phyloP scores from a whole-genome alignment of 2,888 invertebrate species.

The Thysanoteuthis rhombus region DNA sequence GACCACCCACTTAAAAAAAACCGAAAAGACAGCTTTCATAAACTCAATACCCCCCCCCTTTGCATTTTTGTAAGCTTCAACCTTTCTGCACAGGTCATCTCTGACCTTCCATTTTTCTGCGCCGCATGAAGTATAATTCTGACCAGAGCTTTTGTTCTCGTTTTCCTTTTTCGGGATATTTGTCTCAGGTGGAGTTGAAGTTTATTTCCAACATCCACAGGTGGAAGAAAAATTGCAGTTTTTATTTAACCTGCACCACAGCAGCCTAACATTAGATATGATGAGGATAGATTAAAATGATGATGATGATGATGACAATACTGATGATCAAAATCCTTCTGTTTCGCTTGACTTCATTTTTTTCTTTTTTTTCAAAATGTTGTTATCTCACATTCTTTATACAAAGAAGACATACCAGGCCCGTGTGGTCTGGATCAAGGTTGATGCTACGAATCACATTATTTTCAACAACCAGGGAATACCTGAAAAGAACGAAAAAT shows the following conservation, averaged over 20 bases:
- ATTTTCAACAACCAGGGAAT: constrained; percentile 90
- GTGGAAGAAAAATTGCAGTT: not conserved
- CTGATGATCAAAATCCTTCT: not conserved
- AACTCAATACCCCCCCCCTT: too few species aligned
- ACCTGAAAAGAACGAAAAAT: constrained; percentile 68
- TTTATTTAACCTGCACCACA: not conserved
- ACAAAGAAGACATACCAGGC: constrained; percentile 84
- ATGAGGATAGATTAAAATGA: not conserved
- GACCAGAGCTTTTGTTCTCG: not conserved
- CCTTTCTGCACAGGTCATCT: too few species aligned
- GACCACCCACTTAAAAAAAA: too few species aligned
- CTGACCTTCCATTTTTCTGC: too few species aligned
- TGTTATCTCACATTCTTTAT: constrained; percentile 44
- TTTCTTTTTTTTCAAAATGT: not conserved
- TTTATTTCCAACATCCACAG: not conserved
- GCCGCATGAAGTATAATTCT: not conserved
- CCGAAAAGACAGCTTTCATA: too few species aligned
- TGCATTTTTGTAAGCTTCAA: too few species aligned
- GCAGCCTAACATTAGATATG: not conserved
- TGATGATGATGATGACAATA: not conserved
- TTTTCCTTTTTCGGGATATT: not conserved
- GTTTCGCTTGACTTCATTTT: not conserved
- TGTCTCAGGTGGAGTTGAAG: not conserved
- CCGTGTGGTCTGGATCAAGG: constrained; percentile 93
- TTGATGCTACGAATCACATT: constrained; percentile 83